phyloP scores from a whole-genome alignment of 2,113 vertebrate species.

The Tyrannus savana region DNA sequence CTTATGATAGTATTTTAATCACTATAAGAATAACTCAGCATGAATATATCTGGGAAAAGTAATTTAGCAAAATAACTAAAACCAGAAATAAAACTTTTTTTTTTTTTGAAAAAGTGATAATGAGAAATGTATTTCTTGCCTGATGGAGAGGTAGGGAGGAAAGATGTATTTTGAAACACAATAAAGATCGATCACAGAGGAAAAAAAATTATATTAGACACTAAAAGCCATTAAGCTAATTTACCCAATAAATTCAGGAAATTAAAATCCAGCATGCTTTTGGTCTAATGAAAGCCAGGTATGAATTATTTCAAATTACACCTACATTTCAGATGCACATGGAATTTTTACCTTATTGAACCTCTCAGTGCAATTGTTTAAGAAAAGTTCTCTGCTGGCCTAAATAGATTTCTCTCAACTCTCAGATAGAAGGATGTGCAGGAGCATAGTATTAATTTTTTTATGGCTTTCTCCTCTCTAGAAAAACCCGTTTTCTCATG shows the following conservation, averaged over 20 bases:
- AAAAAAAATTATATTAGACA: not conserved
- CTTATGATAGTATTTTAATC: constrained; percentile 36
- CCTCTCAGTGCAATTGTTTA: not conserved
- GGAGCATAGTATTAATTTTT: not conserved
- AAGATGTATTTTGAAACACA: constrained; percentile 48
- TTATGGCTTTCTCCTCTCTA: not conserved
- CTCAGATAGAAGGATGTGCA: not conserved
- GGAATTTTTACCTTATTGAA: not conserved
- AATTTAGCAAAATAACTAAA: constrained; percentile 32
- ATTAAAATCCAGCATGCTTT: constrained; percentile 18
- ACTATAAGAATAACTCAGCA: not conserved
- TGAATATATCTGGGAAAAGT: not conserved
- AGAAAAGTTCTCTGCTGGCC: not conserved
- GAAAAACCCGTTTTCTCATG: not conserved
- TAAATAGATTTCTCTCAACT: not conserved
- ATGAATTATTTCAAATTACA: constrained; percentile 30
- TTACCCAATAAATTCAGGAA: constrained; percentile 49
- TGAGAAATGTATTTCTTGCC: constrained; percentile 11
- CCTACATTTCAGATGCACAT: not conserved
- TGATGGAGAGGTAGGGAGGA: constrained; percentile 10
- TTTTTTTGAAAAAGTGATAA: constrained; percentile 18
- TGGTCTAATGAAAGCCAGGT: constrained; percentile 26
- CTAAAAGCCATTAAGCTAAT: constrained; percentile 50
- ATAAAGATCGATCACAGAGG: constrained; percentile 41
- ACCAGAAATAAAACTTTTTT: constrained; percentile 22